Evolutionary conservation across 2,888 invertebrate species (phyloP), one percentile per base, ranked within the genome.

Genomic region (Philaethria dido): DNA sequence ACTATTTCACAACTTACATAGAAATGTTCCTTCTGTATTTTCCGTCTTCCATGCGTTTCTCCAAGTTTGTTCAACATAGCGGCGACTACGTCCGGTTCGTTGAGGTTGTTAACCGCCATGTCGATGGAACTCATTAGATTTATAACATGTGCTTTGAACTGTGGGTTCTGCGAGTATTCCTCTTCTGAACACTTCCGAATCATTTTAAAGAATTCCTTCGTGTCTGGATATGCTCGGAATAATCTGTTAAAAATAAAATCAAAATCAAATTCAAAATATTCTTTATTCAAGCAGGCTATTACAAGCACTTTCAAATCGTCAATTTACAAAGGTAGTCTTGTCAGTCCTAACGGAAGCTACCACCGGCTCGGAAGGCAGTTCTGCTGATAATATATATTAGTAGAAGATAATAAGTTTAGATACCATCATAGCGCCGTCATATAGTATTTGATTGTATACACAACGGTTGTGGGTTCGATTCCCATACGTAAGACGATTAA

Each of bases 101-200:
- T 78, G 13, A 93, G 80, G 75, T 87, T 87, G 62, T 68, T 79
- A 45, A 93, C 83, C 0, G 92, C 90, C 33, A 83, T 73, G 75
- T 89, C 88, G 8, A 93, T 72, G 13, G 92, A 75, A 1, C 85
- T 82, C 89, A 93, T 92, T 61, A 93, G 77, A 72, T 89, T 93
- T 66, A 92, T 86, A 25, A 92, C 90, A 77, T 93, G 93, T 0
- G 91, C 92, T 62, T 89, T 91, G 77, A 92, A 93, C 75, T 92
- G 92, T 1, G 86, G 80, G 74, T 87, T 92, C n/a, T 75, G 64
- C 0, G 78, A 65, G 74, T 85, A 88, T 45, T 92, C 83, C 13
- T 87, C 86, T 60, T 87, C 87, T 0, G 89, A 81, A 1, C 81
- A 71, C 44, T 86, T 85, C 65, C 81, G 81, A 6, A 93, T 76